Conservation (phyloP, 1,140 invertebrate species). For the Temnothorax longispinosus region DNA sequence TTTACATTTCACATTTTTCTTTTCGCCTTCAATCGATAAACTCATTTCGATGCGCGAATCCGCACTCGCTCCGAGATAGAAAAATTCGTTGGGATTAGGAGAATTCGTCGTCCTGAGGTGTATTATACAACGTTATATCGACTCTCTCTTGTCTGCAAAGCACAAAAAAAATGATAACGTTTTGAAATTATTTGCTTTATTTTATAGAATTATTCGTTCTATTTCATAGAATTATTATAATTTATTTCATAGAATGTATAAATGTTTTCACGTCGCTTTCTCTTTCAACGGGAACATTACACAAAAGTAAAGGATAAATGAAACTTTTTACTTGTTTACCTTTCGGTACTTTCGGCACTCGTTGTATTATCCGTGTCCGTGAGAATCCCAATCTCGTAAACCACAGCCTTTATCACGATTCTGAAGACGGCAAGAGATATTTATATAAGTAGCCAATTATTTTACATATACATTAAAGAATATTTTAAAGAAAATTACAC, state of each 20-base stretch:
- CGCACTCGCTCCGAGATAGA: background rate
- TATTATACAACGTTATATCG: conserved; percentile 36
- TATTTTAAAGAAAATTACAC: conserved; percentile 41
- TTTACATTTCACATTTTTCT: conserved; percentile 24
- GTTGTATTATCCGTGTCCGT: conserved; percentile 85
- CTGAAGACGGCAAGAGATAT: conserved; percentile 70
- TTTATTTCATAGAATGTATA: too few relatives aligned
- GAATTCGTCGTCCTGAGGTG: background rate
- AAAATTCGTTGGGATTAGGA: background rate
- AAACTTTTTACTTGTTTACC: conserved; percentile 59
- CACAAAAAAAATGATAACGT: background rate
- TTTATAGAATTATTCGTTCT: too few relatives aligned
- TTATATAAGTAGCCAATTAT: background rate
- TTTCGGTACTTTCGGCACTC: conserved; percentile 77
- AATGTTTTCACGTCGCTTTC: too few relatives aligned
- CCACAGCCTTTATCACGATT: conserved; percentile 87
- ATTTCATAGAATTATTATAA: too few relatives aligned
- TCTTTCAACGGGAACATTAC: background rate
- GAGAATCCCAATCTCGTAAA: conserved; percentile 87
- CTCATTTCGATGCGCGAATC: background rate
- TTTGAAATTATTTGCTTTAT: background rate
- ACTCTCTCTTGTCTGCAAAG: conserved; percentile 40
- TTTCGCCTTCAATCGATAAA: background rate
- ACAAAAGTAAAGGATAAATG: background rate
- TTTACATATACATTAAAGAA: background rate